These are phyloP conservation scores for Pipra filicauda DNA, from an alignment of 2,113 vertebrate species.

Conservation along the genomic window DNA sequence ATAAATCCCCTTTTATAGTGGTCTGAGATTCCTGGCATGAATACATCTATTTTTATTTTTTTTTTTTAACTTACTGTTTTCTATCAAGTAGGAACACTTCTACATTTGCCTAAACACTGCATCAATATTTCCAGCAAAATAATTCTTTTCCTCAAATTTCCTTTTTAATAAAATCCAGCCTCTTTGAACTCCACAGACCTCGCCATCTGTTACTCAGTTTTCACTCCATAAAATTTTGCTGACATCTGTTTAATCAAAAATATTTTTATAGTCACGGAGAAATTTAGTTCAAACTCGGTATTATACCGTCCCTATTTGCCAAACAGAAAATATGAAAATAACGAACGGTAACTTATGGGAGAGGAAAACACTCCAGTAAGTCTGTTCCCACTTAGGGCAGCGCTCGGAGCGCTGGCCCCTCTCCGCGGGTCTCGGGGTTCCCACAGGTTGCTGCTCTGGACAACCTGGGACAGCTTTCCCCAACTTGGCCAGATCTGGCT, in stretches of 20 bases:
- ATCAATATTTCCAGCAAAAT: constrained; percentile 56
- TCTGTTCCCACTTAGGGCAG: background rate
- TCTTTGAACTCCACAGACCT: constrained; percentile 53
- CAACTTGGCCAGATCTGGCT: background rate
- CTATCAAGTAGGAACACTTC: constrained; percentile 10
- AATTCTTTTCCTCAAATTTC: constrained; percentile 43
- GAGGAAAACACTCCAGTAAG: background rate
- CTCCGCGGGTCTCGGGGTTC: fast-evolving
- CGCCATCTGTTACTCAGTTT: constrained; percentile 62
- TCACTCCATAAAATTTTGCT: constrained; percentile 66
- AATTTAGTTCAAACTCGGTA: constrained; percentile 14
- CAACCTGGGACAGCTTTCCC: background rate
- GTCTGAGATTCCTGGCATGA: background rate
- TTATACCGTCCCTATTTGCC: background rate
- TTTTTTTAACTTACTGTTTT: background rate
- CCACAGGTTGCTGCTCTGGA: background rate
- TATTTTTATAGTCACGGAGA: constrained; percentile 45
- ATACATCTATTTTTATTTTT: background rate
- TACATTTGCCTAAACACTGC: constrained; percentile 11
- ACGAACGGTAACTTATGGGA: background rate
- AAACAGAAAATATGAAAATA: background rate
- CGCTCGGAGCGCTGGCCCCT: fast-evolving
- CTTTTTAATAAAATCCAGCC: constrained; percentile 40
- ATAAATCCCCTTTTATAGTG: background rate
- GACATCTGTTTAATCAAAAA: constrained; percentile 67